phyloP scores from a whole-genome alignment of 2,113 vertebrate species.

The Cyphomyrus plagiostoma region DNA sequence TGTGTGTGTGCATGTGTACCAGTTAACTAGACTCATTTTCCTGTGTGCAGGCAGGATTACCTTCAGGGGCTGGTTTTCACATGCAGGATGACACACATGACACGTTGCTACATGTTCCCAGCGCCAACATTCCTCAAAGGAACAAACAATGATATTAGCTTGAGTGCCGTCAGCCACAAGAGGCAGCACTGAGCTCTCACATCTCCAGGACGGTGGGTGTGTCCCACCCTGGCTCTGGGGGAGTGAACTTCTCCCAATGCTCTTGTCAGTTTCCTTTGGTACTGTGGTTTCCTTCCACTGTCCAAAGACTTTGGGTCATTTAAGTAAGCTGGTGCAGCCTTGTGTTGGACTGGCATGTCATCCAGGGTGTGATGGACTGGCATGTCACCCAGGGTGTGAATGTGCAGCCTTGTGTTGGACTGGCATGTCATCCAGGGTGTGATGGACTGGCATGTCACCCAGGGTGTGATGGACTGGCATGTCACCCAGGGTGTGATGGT shows the following conservation, averaged over 20 bases:
- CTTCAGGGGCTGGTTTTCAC: background rate
- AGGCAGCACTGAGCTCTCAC: background rate
- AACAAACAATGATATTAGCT: background rate
- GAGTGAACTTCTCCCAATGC: background rate
- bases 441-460: no score
- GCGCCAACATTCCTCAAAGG: background rate
- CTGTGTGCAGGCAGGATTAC: background rate
- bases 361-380: background rate
- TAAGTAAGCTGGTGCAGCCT: background rate
- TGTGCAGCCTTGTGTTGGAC: background rate
- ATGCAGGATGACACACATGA: background rate
- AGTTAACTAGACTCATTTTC: background rate
- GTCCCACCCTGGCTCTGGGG: background rate
- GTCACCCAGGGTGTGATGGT: background rate
- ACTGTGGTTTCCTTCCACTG: background rate
- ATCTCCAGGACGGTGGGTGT: background rate
- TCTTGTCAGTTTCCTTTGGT: background rate
- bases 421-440: background rate
- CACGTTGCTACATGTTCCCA: background rate
- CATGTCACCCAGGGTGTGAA: no score
- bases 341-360: background rate
- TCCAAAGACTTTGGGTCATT: background rate
- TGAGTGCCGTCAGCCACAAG: background rate
- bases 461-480: background rate
- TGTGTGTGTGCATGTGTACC: background rate